Percentiles rank a stretch among this genome's conserved stretches.
Conservation (phyloP, 2,888 invertebrate genomes). For the Sialis lutaria region DNA sequence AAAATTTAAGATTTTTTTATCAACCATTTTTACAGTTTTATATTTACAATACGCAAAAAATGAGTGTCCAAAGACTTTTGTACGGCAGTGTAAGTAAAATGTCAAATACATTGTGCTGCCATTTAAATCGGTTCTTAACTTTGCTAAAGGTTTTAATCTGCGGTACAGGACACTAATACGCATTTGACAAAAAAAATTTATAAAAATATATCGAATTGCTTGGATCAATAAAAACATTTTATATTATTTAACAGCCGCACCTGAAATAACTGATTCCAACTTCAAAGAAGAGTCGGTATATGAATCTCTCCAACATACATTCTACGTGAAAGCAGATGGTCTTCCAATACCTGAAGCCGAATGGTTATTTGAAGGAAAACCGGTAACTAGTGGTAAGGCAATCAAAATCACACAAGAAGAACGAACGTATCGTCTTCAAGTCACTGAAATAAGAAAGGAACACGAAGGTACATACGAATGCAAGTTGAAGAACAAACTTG, state of each 20-base stretch:
- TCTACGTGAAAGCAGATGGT: conserved; percentile 60
- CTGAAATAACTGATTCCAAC: conserved; percentile 51
- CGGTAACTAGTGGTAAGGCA: conserved; percentile 40
- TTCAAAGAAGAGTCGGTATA: conserved; percentile 57
- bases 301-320: conserved; percentile 67
- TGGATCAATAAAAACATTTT: too few species aligned
- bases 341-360: conserved; percentile 59
- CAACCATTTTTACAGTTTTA: too few species aligned
- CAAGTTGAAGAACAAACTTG: conserved; percentile 65
- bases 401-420: conserved; percentile 45
- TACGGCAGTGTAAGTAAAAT: too few species aligned
- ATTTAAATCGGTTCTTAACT: too few species aligned
- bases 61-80: too few species aligned
- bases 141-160: too few species aligned
- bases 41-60: too few species aligned
- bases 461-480: conserved; percentile 71
- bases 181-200: too few species aligned
- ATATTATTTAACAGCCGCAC: conserved; percentile 34
- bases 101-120: too few species aligned
- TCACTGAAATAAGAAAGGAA: conserved; percentile 42
- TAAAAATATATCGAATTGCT: too few species aligned
- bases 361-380: conserved; percentile 64
- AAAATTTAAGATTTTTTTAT: too few species aligned
- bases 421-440: conserved; percentile 54
- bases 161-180: too few species aligned